These are phyloP conservation scores for Diachasma alloeum DNA, from an alignment of 1,140 invertebrate genomes.

Conservation along the genomic window DNA sequence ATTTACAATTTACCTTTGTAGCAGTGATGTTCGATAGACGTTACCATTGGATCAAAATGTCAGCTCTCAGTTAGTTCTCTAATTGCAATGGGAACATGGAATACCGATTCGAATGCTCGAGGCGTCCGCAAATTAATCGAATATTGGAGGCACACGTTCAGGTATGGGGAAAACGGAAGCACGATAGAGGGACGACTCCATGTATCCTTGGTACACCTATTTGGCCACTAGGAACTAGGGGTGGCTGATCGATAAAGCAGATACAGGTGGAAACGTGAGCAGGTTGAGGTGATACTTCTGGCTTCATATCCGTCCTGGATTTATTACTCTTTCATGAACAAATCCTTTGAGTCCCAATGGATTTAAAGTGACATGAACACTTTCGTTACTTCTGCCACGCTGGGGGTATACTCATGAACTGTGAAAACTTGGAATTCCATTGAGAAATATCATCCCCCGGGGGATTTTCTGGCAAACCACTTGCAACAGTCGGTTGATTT, in stretches of 20 bases:
- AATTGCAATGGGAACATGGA: conserved; percentile 1
- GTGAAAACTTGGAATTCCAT: conserved; percentile 2
- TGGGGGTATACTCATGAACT: not conserved
- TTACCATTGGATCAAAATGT: not conserved
- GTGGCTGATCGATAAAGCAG: not conserved
- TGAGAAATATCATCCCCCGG: not conserved
- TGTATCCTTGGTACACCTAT: conserved; percentile 5
- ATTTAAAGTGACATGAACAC: not conserved
- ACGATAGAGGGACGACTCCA: not conserved
- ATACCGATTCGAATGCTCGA: not conserved
- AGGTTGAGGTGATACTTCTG: not conserved
- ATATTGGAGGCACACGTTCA: not conserved
- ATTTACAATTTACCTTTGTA: not conserved
- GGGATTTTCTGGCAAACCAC: not conserved
- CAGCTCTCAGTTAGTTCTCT: conserved; percentile 5
- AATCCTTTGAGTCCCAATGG: conserved; percentile 3
- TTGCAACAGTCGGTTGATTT: not conserved
- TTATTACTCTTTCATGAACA: not conserved
- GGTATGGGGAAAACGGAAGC: not conserved
- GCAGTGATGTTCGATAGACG: not conserved
- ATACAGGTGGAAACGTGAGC: not conserved
- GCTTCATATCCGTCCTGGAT: not conserved
- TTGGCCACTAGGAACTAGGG: not conserved
- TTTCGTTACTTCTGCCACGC: not conserved
- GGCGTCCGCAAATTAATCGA: conserved; percentile 9